Evolutionary conservation across 2,888 invertebrate genomes (phyloP), one percentile per base, ranked within the genome.

Genomic region (Melikaiella ostensackeni): DNA sequence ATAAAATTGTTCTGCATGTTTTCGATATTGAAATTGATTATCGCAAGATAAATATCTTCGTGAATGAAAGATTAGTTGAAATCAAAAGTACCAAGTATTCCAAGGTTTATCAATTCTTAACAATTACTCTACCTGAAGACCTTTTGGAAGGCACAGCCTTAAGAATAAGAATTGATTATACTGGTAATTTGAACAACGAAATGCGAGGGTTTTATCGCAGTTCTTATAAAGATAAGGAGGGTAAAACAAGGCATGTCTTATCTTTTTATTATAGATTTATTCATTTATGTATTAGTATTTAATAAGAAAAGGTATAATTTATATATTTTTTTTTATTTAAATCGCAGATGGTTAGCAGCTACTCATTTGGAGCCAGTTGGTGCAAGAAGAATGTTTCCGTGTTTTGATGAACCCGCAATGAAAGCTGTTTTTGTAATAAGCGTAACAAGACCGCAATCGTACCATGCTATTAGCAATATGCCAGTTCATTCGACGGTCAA

Each of bases 321-420:
- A 11, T 3, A n/a, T 21, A 24, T 30, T 1, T 27, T 30, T 1
- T 19, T 24, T 27, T 42, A 42, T 64, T 75, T 30, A 50, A 27
- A 19, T 79, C 80, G 8, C 80, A 93, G 94, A 84, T 93, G 93
- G 89, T 94, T 95, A 82, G 94, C 94, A n/a, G 95, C 94, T 0
- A 95, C 96, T 0, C 94, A 96, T 85, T 91, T 96, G 82, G 93
- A 96, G 63, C 96, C 96, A 0, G 95, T 95, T 88, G 94, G 95
- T 84, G 96, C 96, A 0, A 92, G 96, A 30, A 93, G 93, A 50
- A 92, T 96, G 84, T 96, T 97, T 88, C 96, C 96, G 0, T 95
- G 95, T 87, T 94, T 95, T 91, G 94, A 95, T 84, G 96, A 96
- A 86, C 96, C 96, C 0, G 93, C 93, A 16, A 92, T 95, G 80